These are phyloP conservation scores for Anseranas semipalmata DNA, from an alignment of 2,113 vertebrate species.

Conservation along the genomic window DNA sequence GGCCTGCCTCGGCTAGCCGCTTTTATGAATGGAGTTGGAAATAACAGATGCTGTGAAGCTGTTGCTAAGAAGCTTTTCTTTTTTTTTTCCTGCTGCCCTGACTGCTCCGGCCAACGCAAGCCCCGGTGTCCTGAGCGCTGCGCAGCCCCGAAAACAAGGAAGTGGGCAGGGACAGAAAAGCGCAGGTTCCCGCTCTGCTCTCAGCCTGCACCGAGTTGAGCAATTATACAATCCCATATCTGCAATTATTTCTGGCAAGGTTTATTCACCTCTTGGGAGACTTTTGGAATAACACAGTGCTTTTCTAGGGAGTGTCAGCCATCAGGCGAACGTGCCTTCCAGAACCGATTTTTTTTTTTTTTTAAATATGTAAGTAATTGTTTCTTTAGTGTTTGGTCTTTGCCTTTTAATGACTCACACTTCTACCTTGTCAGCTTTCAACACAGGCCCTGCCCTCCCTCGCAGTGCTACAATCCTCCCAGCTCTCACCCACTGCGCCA, in stretches of 20 bases:
- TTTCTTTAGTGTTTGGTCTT: slow-evolving; percentile 44
- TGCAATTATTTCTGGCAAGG: slow-evolving; percentile 48
- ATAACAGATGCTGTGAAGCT: background rate
- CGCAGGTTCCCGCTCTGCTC: slow-evolving; percentile 15
- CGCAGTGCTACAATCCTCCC: slow-evolving; percentile 32
- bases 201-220: background rate
- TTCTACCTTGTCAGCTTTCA: slow-evolving; percentile 63
- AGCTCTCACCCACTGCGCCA: slow-evolving; percentile 42
- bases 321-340: slow-evolving; percentile 39
- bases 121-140: rapidly evolving
- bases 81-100: background rate
- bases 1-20: background rate
- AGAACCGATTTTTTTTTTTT: slow-evolving; percentile 30
- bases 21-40: slow-evolving; percentile 67
- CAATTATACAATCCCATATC: slow-evolving; percentile 10
- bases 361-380: slow-evolving; percentile 28
- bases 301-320: slow-evolving; percentile 55
- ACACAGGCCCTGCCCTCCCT: slow-evolving; percentile 47
- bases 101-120: background rate
- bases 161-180: slow-evolving; percentile 35
- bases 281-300: background rate
- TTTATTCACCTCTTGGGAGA: slow-evolving; percentile 53
- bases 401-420: slow-evolving; percentile 48
- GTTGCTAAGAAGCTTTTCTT: background rate
- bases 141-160: background rate